Evolutionary conservation across 2,888 invertebrate genomes (phyloP).

Genomic region (Cheilosia grossa): DNA sequence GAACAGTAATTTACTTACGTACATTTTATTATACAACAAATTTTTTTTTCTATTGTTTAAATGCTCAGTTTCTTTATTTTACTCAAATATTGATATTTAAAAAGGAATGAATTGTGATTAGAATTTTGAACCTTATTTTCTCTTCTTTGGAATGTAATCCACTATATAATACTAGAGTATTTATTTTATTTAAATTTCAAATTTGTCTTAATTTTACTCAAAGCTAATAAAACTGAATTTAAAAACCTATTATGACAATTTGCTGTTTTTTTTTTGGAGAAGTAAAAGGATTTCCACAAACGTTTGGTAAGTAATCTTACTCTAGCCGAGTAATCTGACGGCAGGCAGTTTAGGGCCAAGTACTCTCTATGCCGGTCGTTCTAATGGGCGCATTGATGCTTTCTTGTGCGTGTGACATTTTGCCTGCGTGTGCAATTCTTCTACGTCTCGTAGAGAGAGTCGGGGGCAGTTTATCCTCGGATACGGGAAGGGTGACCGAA

Average conservation of each 20-base stretch:
- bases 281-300: background rate
- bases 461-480: too few species aligned
- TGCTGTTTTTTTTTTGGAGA: background rate
- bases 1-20: conserved; percentile 11
- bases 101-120: conserved; percentile 14
- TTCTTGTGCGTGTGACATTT: too few species aligned
- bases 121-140: background rate
- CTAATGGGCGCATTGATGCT: too few species aligned
- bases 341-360: too few species aligned
- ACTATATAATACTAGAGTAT: conserved; percentile 19
- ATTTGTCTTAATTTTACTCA: conserved; percentile 29
- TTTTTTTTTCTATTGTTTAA: conserved; percentile 1
- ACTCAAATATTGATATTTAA: conserved; percentile 4
- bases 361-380: too few species aligned
- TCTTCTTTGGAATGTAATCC: conserved; percentile 16
- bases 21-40: background rate
- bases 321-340: background rate
- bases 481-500: too few species aligned
- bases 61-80: background rate
- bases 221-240: conserved; percentile 40
- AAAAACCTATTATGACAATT: background rate
- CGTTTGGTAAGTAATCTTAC: background rate
- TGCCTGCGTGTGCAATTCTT: too few species aligned
- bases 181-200: conserved; percentile 24
- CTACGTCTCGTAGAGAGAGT: too few species aligned